These are phyloP conservation scores for Hemicentrotus pulcherrimus DNA, from an alignment of 35 echinoderm and acorn worm genomes.

Conservation along the genomic window DNA sequence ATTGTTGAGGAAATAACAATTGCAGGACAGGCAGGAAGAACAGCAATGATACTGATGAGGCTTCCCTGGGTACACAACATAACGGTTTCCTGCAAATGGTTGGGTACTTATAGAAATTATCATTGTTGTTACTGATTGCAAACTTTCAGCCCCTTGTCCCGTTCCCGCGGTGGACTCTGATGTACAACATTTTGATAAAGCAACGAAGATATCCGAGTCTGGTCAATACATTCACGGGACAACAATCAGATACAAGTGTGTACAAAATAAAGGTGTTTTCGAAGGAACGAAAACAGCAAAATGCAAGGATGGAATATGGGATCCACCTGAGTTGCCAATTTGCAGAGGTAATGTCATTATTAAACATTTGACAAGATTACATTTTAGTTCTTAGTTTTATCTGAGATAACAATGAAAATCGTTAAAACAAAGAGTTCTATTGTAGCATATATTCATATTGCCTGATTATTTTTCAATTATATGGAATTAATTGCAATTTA, in stretches of 20 bases:
- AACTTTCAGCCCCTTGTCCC: background rate
- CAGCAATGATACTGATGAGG: too few species aligned
- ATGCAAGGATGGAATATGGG: background rate
- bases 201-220: background rate
- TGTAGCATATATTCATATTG: too few species aligned
- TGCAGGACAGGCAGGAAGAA: too few species aligned
- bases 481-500: too few species aligned
- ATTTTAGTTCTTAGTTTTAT: too few species aligned
- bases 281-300: background rate
- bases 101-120: background rate
- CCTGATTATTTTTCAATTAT: too few species aligned
- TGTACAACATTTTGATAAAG: background rate
- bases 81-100: background rate
- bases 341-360: background rate
- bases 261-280: background rate
- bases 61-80: too few species aligned
- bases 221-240: background rate
- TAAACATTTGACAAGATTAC: too few species aligned
- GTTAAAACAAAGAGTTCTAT: too few species aligned
- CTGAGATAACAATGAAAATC: too few species aligned
- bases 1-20: too few species aligned
- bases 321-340: background rate
- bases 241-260: background rate
- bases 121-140: background rate
- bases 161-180: background rate